These are phyloP conservation scores for Bunonema sp. DNA, from an alignment of 2,888 invertebrate genomes.

Conservation along the genomic window DNA sequence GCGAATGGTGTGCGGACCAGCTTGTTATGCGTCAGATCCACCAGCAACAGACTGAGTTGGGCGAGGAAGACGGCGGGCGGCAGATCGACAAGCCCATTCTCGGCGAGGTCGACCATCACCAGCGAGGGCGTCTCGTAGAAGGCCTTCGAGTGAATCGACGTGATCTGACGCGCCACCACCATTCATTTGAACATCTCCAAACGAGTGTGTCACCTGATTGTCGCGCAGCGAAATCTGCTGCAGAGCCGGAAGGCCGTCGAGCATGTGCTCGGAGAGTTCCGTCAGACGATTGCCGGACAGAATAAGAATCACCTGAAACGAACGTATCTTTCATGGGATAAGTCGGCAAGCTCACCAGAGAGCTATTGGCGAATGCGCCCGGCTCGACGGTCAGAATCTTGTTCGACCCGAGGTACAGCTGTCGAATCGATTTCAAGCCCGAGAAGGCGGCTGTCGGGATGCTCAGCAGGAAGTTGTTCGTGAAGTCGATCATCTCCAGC, in stretches of 20 bases:
- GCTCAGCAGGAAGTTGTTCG: conserved; percentile 16
- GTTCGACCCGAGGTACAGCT: conserved; percentile 33
- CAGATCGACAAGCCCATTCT: conserved; percentile 30
- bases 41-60: conserved; percentile 38
- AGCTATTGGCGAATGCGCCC: conserved; percentile 36
- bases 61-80: conserved; percentile 36
- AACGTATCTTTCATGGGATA: too few relatives aligned
- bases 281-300: conserved; percentile 28
- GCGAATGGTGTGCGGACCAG: conserved; percentile 33
- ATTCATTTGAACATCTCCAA: conserved; percentile 1
- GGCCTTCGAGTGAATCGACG: conserved; percentile 34
- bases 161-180: too few relatives aligned
- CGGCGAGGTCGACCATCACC: conserved; percentile 39
- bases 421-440: conserved; percentile 23
- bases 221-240: conserved; percentile 41
- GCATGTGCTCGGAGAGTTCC: conserved; percentile 18
- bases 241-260: conserved; percentile 23
- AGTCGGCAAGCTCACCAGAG: conserved; percentile 17
- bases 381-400: conserved; percentile 20
- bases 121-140: conserved; percentile 37
- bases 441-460: conserved; percentile 18
- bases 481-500: conserved; percentile 34
- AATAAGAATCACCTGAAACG: conserved; percentile 26
- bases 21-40: conserved; percentile 38
- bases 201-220: conserved; percentile 33